Conservation (phyloP, 2,797 vertebrate species). For the Platyrinchus mystaceus region DNA sequence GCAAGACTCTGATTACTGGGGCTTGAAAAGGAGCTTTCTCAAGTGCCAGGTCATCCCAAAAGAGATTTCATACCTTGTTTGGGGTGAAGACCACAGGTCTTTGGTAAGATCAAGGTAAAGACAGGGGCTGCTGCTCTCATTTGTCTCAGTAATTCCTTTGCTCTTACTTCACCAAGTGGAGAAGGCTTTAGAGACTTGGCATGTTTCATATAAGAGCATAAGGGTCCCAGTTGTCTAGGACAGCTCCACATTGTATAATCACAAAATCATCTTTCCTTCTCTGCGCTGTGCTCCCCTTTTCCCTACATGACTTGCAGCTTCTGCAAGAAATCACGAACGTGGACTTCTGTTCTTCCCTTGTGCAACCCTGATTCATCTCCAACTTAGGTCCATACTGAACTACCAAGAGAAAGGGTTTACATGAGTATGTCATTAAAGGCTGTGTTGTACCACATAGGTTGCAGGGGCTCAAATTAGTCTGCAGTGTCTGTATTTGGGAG, state of each 20-base stretch:
- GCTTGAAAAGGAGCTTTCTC: background rate
- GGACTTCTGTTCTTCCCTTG: background rate
- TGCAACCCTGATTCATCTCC: background rate
- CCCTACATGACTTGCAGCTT: background rate
- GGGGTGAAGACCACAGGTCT: background rate
- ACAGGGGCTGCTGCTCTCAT: background rate
- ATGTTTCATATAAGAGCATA: background rate
- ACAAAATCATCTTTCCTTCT: background rate
- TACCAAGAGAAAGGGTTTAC: background rate
- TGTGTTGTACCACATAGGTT: background rate
- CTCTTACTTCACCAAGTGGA: background rate
- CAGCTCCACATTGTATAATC: background rate
- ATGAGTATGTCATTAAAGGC: background rate
- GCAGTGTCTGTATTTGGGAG: background rate
- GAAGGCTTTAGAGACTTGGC: background rate
- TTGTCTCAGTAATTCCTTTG: background rate
- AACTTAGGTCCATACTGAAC: background rate
- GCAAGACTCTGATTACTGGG: background rate
- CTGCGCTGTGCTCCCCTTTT: background rate
- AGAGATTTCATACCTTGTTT: background rate
- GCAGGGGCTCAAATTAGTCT: background rate
- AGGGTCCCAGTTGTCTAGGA: background rate
- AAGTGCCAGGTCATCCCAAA: background rate
- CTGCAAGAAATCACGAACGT: background rate
- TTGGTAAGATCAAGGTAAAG: background rate